phyloP scores from a whole-genome alignment of 2,888 invertebrate genomes.

The Nymphalis urticae region DNA sequence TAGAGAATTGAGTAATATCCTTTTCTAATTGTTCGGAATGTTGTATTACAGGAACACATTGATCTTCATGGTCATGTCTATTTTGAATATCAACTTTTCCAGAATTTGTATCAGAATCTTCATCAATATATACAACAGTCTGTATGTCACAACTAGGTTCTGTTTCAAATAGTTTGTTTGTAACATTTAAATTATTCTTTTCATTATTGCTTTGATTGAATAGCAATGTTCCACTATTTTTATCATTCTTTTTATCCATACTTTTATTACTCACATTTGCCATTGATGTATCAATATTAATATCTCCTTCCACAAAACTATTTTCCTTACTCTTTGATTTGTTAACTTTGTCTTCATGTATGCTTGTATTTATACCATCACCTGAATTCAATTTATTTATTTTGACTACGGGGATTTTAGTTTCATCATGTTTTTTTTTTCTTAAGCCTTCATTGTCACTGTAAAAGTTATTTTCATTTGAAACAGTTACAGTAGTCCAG shows the following conservation, averaged over 20 bases:
- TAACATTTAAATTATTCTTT: conserved; percentile 37
- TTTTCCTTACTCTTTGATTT: conserved; percentile 24
- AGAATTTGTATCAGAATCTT: conserved; percentile 64
- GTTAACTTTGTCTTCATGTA: conserved; percentile 20
- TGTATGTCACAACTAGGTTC: conserved; percentile 49
- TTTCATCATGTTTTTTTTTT: conserved; percentile 43
- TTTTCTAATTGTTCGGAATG: conserved; percentile 36
- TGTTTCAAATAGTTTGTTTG: conserved; percentile 49
- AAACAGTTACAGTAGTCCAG: conserved; percentile 51
- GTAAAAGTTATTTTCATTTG: conserved; percentile 47
- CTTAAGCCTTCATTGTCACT: conserved; percentile 59
- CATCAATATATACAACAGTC: conserved; percentile 59
- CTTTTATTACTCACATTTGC: conserved; percentile 25
- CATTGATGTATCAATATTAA: conserved; percentile 17
- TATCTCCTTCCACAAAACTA: conserved; percentile 22
- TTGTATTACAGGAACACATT: conserved; percentile 66
- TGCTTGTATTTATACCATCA: conserved; percentile 31
- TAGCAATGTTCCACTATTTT: conserved; percentile 5
- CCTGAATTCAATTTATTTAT: conserved; percentile 35
- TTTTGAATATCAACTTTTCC: conserved; percentile 39
- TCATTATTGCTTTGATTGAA: conserved; percentile 37
- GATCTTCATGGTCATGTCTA: conserved; percentile 55
- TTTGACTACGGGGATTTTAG: conserved; percentile 23
- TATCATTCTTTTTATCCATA: conserved; percentile 18
- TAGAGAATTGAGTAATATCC: conserved; percentile 11